A percentile compares a stretch with the other conserved stretches of the same genome.
These are phyloP conservation scores for Cephus runcator DNA, from an alignment of 2,888 invertebrate species.

Conservation along the genomic window DNA sequence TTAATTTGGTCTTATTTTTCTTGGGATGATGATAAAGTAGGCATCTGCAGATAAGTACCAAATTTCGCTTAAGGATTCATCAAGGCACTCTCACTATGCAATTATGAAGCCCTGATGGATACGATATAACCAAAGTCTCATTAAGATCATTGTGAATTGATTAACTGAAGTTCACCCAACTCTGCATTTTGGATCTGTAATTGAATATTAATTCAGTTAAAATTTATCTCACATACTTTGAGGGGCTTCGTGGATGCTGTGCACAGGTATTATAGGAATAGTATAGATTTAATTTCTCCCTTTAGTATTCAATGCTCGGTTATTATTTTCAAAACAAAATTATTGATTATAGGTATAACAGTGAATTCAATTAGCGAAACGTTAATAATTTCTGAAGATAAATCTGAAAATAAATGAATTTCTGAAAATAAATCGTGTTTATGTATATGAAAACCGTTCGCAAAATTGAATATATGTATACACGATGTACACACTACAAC, in stretches of 20 bases:
- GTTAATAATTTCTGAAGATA: not conserved
- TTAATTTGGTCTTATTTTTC: not conserved
- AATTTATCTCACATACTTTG: not conserved
- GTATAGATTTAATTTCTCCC: not conserved
- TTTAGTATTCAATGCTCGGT: not conserved
- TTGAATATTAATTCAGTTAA: not conserved
- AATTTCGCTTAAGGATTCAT: not conserved
- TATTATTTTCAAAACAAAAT: not conserved
- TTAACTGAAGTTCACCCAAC: not conserved
- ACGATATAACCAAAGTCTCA: not conserved
- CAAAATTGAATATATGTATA: not conserved
- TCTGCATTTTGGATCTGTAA: not conserved
- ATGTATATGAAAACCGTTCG: not conserved
- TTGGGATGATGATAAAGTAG: not conserved
- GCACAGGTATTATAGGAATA: not conserved
- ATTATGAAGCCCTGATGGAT: not conserved
- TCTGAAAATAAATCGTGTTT: not conserved
- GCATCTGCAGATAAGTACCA: not conserved
- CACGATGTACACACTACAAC: not conserved
- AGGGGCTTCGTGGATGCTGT: not conserved
- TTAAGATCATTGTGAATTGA: not conserved
- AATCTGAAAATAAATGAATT: not conserved
- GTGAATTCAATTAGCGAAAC: not conserved
- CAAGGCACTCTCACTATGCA: not conserved
- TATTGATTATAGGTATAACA: not conserved